Percentiles rank a stretch among this genome's conserved stretches.
Evolutionary conservation across 1,140 invertebrate genomes (phyloP).

Genomic region (Paraescarpia echinospica): DNA sequence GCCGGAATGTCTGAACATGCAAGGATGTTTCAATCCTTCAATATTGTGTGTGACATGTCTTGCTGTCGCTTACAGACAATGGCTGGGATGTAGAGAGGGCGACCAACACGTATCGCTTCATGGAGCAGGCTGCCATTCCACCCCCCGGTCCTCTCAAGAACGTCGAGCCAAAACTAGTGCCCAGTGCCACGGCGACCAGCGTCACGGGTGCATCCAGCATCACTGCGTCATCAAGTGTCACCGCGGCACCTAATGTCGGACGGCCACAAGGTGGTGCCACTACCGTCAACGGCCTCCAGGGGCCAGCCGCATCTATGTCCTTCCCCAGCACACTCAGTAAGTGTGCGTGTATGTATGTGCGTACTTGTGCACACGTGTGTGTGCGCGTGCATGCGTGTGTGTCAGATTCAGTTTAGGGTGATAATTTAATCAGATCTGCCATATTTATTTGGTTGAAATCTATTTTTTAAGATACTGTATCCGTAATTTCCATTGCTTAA

Average conservation of each 20-base stretch:
- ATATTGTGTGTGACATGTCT: background rate
- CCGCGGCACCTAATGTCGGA: background rate
- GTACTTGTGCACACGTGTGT: background rate
- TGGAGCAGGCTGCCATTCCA: conserved; percentile 26
- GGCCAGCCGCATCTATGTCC: background rate
- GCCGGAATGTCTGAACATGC: too few relatives aligned
- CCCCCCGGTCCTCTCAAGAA: conserved; percentile 12
- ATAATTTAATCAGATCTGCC: too few relatives aligned
- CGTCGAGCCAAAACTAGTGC: background rate
- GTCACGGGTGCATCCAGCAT: conserved; percentile 23
- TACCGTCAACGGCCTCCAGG: background rate
- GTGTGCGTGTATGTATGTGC: background rate
- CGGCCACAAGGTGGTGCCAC: background rate
- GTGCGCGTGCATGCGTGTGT: background rate
- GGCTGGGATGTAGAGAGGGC: conserved; percentile 40
- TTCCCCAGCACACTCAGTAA: background rate
- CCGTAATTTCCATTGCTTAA: too few relatives aligned
- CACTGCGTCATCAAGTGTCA: background rate
- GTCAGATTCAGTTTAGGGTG: background rate
- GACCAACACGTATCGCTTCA: conserved; percentile 39
- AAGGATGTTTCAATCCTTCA: too few relatives aligned
- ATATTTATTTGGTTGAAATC: too few relatives aligned
- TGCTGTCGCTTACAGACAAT: conserved; percentile 37
- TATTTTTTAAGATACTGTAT: too few relatives aligned
- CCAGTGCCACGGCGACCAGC: conserved; percentile 29